These are phyloP conservation scores for Mormyrus hasselquistii DNA, from an alignment of 2,797 vertebrate species.

Conservation along the genomic window DNA sequence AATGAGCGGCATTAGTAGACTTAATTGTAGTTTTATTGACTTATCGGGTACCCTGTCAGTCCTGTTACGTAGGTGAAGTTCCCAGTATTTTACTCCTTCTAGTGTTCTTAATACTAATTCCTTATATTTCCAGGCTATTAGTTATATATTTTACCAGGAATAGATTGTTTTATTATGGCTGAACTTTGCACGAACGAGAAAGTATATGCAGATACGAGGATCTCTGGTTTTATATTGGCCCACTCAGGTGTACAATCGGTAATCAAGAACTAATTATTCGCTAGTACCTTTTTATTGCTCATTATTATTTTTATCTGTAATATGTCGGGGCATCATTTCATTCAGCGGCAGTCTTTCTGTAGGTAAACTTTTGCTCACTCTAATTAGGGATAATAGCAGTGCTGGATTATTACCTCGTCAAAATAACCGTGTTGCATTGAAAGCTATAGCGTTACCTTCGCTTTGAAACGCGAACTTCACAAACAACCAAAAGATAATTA, in stretches of 20 bases:
- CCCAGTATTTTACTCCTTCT: background rate
- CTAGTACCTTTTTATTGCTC: background rate
- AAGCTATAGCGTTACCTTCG: background rate
- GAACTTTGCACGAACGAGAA: background rate
- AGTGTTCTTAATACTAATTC: background rate
- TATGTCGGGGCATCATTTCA: background rate
- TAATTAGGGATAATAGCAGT: background rate
- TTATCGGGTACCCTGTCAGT: background rate
- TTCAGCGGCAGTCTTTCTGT: background rate
- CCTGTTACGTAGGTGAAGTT: background rate
- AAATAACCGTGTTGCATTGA: background rate
- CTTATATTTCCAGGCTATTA: background rate
- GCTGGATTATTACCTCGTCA: background rate
- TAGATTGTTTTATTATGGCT: background rate
- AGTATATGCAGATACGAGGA: background rate
- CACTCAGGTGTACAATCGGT: background rate
- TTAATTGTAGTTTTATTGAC: conserved; percentile 10
- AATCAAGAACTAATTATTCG: background rate
- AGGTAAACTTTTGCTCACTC: background rate
- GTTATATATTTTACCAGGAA: background rate
- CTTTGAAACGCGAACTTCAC: background rate
- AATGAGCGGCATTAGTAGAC: background rate
- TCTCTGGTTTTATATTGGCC: background rate
- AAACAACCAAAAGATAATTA: background rate
- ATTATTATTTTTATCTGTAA: background rate